Conservation (phyloP, 2,797 vertebrate genomes). For the Mallotus villosus region DNA sequence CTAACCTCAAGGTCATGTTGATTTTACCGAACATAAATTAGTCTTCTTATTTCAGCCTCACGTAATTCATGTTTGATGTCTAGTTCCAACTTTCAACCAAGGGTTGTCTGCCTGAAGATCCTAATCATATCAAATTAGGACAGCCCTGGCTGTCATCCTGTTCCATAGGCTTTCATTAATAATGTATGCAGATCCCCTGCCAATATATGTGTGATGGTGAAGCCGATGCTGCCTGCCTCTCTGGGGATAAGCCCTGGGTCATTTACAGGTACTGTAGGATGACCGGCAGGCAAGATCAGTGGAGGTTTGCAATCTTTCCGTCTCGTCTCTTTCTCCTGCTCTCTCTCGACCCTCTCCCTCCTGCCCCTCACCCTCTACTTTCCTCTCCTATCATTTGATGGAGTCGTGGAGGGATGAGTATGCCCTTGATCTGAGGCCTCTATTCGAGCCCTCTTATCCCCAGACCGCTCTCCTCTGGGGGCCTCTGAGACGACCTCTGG, state of each 20-base stretch:
- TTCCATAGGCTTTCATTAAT: neutral
- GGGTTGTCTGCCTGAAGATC: neutral
- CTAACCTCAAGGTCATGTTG: too few species aligned
- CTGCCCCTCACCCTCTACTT: too few species aligned
- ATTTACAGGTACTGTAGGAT: neutral
- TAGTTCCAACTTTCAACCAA: neutral
- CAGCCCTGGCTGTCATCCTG: neutral
- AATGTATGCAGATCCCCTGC: neutral
- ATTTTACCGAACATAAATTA: too few species aligned
- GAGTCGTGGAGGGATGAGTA: neutral
- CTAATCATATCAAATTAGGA: neutral
- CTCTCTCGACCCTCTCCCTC: too few species aligned
- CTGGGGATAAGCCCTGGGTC: neutral
- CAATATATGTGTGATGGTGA: neutral
- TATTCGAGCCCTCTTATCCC: neutral
- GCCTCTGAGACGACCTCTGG: neutral
- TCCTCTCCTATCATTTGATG: neutral
- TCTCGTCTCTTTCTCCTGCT: neutral
- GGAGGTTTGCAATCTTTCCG: neutral
- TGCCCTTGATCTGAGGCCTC: conserved; percentile 10
- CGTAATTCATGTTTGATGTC: neutral
- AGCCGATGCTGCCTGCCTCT: neutral
- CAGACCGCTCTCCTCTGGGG: neutral
- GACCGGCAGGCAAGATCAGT: neutral
- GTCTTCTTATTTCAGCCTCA: too few species aligned